Percentiles rank a stretch among this genome's conserved stretches.
These are phyloP conservation scores for Dynastes hyllus DNA, from an alignment of 2,888 invertebrate genomes.

Conservation along the genomic window DNA sequence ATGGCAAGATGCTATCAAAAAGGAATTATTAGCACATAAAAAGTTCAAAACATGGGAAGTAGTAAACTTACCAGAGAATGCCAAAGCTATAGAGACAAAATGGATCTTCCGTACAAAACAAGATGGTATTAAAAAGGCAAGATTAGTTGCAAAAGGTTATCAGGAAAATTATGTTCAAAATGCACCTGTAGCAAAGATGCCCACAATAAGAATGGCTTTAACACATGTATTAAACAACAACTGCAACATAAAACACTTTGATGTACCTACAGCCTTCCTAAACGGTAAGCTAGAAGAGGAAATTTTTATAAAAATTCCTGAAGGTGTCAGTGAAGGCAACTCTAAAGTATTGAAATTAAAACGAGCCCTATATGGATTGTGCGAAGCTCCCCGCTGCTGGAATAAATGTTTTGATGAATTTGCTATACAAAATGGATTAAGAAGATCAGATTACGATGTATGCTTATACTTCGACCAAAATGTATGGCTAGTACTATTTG, in stretches of 20 bases:
- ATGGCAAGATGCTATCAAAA: conserved; percentile 44
- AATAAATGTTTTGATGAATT: conserved; percentile 18
- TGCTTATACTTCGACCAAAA: neutral
- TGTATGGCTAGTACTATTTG: conserved; percentile 14
- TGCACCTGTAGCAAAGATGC: conserved; percentile 40
- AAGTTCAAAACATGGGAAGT: conserved; percentile 41
- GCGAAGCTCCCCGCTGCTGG: conserved; percentile 12
- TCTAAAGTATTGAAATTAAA: conserved; percentile 30
- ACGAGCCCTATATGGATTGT: conserved; percentile 34
- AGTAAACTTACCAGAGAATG: conserved; percentile 6
- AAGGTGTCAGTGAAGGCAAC: neutral
- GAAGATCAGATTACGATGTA: conserved; percentile 19
- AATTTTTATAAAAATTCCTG: conserved; percentile 5
- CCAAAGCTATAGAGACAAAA: neutral
- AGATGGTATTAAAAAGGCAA: conserved; percentile 33
- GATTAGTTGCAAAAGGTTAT: conserved; percentile 24
- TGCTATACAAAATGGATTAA: conserved; percentile 3
- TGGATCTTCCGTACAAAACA: neutral
- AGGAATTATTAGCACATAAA: conserved; percentile 30
- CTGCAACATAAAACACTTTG: conserved; percentile 16
- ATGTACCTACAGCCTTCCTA: conserved; percentile 25
- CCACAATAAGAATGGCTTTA: conserved; percentile 23
- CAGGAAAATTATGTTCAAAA: conserved; percentile 1
- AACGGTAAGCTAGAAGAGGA: conserved; percentile 17
- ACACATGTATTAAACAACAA: conserved; percentile 24